Base-by-base conservation (phyloP, 35 echinoderm and acorn worm species). In the Apostichopus japonicus region DNA sequence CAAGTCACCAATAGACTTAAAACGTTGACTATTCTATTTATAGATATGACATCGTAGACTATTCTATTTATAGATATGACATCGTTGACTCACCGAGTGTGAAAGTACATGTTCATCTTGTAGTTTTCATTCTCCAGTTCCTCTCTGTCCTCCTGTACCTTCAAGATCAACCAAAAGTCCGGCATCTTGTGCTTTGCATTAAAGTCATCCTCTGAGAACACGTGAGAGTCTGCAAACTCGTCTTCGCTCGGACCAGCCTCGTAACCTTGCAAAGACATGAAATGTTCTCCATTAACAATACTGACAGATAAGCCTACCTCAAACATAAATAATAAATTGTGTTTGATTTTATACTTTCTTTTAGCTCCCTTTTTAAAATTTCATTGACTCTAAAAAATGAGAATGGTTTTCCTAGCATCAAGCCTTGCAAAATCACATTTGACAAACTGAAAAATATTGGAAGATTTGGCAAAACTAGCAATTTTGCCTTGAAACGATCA, bases 81-180 rank as follows among this genome's bases (percentile, higher is more conserved):
- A 23, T 84, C 53, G 4, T 87, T 70, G 8, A 17, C 65, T 91
- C 89, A 95, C 95, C 97, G 94, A 51, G 95, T 94, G 87, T 99
- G 97, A 91, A 96, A 99, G 93, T 93, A 96, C 70, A 96, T 83
- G 61, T 99, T 91, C 90, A 91, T 91, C 52, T 55, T 91, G 51
- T 91, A 91, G 16, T 77, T 79, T 33, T 91, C 55, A 78, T 77
- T 91, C 90, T 91, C 90, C 53, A 91, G 44, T 14, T 91, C 92
- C 8, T 96, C 95, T 55, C 95, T 96, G 88, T 96, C 95, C 6
- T 81, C 88, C 54, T 94, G 71, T 54, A 99, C 88, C 24, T 92
- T 96, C 33, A 96, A 57, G 53, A 99, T 99, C n/a, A 99, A 92
- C 97, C 97, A 99, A 79, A 99, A 99, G 22, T 96, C 93, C 1